Percentiles rank a stretch among this genome's conserved stretches.
Evolutionary conservation across 2,797 vertebrate species (phyloP).

Genomic region (Anguilla marmorata): DNA sequence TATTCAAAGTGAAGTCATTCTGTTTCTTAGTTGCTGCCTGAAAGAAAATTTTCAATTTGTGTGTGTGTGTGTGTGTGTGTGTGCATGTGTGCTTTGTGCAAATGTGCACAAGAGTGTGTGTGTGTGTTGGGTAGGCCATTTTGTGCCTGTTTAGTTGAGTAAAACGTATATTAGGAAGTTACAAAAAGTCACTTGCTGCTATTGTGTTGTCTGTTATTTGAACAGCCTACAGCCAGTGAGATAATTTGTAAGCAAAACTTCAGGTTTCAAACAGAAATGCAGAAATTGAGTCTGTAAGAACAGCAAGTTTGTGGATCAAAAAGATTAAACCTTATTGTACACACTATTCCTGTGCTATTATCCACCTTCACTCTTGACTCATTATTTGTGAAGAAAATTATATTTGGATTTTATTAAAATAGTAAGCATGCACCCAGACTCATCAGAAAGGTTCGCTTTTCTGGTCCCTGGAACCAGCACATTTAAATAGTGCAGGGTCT

Average conservation of each 20-base stretch:
- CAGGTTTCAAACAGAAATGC: background rate
- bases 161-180: background rate
- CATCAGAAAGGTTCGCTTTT: background rate
- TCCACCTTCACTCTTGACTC: background rate
- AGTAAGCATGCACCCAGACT: background rate
- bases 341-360: background rate
- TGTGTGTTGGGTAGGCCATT: background rate
- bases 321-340: background rate
- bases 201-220: background rate
- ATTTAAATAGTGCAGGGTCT: background rate
- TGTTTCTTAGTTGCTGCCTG: background rate
- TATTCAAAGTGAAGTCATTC: background rate
- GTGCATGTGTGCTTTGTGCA: background rate
- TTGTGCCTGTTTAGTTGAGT: background rate
- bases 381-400: constrained; percentile 3
- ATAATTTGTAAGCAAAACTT: background rate
- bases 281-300: background rate
- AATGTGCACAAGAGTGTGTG: background rate
- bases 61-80: background rate
- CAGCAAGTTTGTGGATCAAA: background rate
- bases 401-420: background rate
- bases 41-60: background rate
- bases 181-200: background rate
- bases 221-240: background rate
- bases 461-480: background rate